Conservation (phyloP, 2,888 invertebrate genomes). For the Drosophila fulvimacula region DNA sequence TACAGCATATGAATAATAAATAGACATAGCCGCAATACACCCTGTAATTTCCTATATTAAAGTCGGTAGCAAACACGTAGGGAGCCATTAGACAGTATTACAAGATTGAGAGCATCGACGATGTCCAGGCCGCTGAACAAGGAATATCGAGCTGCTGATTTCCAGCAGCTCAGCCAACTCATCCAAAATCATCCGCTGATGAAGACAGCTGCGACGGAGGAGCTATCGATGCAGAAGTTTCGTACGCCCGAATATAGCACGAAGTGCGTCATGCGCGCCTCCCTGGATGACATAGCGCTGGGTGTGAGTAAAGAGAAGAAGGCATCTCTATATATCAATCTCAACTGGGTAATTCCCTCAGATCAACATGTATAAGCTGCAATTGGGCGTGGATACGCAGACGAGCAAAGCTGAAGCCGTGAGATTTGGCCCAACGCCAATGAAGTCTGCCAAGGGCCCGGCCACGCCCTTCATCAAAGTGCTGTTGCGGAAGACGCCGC, state of each 20-base stretch:
- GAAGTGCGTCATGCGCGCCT: slow-evolving; percentile 74
- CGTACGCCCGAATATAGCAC: slow-evolving; percentile 67
- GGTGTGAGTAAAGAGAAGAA: slow-evolving; percentile 53
- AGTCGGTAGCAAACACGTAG: background rate
- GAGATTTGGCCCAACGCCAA: slow-evolving; percentile 16
- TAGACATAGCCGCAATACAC: background rate
- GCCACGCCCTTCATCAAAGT: slow-evolving; percentile 87
- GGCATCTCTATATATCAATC: slow-evolving; percentile 32
- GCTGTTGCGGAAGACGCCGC: slow-evolving; percentile 89
- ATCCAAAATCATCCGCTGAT: slow-evolving; percentile 67
- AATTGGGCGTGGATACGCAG: slow-evolving; percentile 37
- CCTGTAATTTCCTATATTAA: background rate
- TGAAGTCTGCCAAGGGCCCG: slow-evolving; percentile 28
- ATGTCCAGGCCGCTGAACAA: slow-evolving; percentile 56
- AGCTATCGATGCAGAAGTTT: slow-evolving; percentile 49
- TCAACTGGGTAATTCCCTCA: background rate
- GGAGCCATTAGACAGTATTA: too few relatives aligned
- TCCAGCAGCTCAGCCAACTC: slow-evolving; percentile 58
- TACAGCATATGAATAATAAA: background rate
- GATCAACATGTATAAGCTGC: slow-evolving; percentile 66
- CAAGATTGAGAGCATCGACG: background rate
- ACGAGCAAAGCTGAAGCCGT: slow-evolving; percentile 7
- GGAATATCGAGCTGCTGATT: slow-evolving; percentile 67
- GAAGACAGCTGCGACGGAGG: slow-evolving; percentile 33
- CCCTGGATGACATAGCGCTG: slow-evolving; percentile 67